phyloP scores from a whole-genome alignment of 2,888 invertebrate species.

The Trichopria drosophilae region DNA sequence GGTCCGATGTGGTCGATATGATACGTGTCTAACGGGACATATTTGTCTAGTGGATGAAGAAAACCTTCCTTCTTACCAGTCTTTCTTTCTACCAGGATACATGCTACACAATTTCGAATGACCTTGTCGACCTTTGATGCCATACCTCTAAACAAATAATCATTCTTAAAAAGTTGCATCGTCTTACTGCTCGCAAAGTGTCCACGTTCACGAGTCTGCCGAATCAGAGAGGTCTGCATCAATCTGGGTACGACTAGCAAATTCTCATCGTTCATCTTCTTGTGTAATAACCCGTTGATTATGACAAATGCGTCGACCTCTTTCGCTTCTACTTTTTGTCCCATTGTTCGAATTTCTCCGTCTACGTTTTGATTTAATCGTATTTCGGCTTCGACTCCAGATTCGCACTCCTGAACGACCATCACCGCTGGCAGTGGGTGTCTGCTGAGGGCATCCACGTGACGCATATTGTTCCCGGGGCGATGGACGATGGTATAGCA shows the following conservation, averaged over 20 bases:
- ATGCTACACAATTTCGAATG: slow-evolving; percentile 29
- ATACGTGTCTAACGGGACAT: not conserved
- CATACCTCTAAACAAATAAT: slow-evolving; percentile 41
- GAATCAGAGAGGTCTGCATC: no score
- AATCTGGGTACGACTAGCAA: slow-evolving; percentile 16
- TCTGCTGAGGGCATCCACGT: slow-evolving; percentile 37
- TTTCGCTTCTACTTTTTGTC: slow-evolving; percentile 4
- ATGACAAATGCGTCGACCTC: slow-evolving; percentile 33
- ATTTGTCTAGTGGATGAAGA: not conserved
- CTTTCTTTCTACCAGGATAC: not conserved
- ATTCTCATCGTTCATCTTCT: no score
- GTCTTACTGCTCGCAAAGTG: no score
- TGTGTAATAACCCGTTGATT: not conserved
- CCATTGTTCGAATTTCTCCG: slow-evolving; percentile 9
- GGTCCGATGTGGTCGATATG: not conserved
- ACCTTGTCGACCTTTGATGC: slow-evolving; percentile 30
- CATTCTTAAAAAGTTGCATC: slow-evolving; percentile 35
- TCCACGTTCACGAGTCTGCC: no score
- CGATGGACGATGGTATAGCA: slow-evolving; percentile 25
- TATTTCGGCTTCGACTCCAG: slow-evolving; percentile 6
- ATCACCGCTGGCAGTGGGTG: slow-evolving; percentile 6
- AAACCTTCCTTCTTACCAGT: not conserved
- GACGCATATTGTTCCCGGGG: slow-evolving; percentile 19
- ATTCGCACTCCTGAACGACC: slow-evolving; percentile 5
- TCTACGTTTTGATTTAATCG: slow-evolving; percentile 22